Evolutionary conservation across 1,140 invertebrate genomes (phyloP).

Genomic region (Heliconius congener): DNA sequence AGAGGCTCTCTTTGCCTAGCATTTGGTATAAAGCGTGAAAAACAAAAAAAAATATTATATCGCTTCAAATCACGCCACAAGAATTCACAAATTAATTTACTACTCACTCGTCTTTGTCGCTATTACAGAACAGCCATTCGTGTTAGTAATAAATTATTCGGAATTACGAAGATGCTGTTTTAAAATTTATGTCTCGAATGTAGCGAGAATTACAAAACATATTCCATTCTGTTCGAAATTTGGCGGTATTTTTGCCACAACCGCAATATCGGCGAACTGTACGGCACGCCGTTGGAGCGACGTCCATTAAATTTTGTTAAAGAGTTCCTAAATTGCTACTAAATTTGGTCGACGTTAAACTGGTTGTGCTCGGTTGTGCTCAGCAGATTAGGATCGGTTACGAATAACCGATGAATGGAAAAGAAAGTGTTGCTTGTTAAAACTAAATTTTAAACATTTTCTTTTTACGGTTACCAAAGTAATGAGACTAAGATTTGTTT

Average conservation of each 20-base stretch:
- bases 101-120: constrained; percentile 41
- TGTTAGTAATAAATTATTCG: constrained; percentile 30
- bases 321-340: background rate
- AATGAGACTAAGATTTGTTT: too few species aligned
- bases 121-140: constrained; percentile 27
- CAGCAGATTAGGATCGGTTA: constrained; percentile 7
- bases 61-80: constrained; percentile 29
- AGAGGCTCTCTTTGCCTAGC: too few species aligned
- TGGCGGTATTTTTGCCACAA: constrained; percentile 1
- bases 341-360: constrained; percentile 10
- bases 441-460: background rate
- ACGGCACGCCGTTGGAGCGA: background rate
- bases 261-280: constrained; percentile 10
- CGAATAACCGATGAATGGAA: background rate
- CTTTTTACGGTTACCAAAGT: too few species aligned
- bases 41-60: background rate
- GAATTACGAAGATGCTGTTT: constrained; percentile 33
- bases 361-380: background rate
- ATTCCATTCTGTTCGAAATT: constrained; percentile 22
- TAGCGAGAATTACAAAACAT: constrained; percentile 20
- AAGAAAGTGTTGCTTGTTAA: background rate
- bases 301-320: constrained; percentile 14
- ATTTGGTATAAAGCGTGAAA: background rate
- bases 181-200: constrained; percentile 28
- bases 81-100: constrained; percentile 47